These are phyloP conservation scores for Kryptolebias ocellatus DNA, from an alignment of 2,797 vertebrate genomes.

Conservation along the genomic window DNA sequence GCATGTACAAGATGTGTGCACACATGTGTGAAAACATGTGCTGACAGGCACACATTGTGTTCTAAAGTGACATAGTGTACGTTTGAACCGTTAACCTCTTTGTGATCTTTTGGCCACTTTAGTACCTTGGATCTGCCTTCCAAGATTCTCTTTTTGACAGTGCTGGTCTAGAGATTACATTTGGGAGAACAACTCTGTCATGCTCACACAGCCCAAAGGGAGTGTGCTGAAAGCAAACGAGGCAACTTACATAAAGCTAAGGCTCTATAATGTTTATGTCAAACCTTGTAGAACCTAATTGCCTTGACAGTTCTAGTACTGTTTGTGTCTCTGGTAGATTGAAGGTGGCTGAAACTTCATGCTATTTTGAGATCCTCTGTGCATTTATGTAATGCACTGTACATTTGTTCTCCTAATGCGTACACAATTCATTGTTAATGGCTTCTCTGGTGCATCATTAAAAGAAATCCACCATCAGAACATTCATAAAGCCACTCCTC, in stretches of 20 bases:
- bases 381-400: slow-evolving; percentile 39
- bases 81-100: slow-evolving; percentile 28
- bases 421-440: slow-evolving; percentile 57
- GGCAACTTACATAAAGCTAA: slow-evolving; percentile 50
- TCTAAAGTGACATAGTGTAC: slow-evolving; percentile 18
- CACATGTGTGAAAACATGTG: slow-evolving; percentile 32
- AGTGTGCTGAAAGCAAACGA: slow-evolving; percentile 60
- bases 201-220: slow-evolving; percentile 54
- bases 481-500: slow-evolving; percentile 55
- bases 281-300: slow-evolving; percentile 56
- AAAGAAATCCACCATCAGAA: slow-evolving; percentile 22
- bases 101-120: slow-evolving; percentile 19
- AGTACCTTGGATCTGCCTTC: slow-evolving; percentile 18
- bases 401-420: slow-evolving; percentile 44
- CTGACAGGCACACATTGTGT: slow-evolving; percentile 35
- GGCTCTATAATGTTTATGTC: slow-evolving; percentile 47
- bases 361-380: slow-evolving; percentile 14
- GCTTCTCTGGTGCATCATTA: slow-evolving; percentile 47
- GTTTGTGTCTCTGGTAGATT: slow-evolving; percentile 18
- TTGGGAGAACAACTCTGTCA: slow-evolving; percentile 50
- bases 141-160: slow-evolving; percentile 28
- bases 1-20: slow-evolving; percentile 26
- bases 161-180: slow-evolving; percentile 56
- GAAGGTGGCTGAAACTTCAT: slow-evolving; percentile 20
- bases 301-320: slow-evolving; percentile 42